These are phyloP conservation scores for Canis aureus DNA, from an alignment of 2,113 vertebrate species.

Conservation along the genomic window DNA sequence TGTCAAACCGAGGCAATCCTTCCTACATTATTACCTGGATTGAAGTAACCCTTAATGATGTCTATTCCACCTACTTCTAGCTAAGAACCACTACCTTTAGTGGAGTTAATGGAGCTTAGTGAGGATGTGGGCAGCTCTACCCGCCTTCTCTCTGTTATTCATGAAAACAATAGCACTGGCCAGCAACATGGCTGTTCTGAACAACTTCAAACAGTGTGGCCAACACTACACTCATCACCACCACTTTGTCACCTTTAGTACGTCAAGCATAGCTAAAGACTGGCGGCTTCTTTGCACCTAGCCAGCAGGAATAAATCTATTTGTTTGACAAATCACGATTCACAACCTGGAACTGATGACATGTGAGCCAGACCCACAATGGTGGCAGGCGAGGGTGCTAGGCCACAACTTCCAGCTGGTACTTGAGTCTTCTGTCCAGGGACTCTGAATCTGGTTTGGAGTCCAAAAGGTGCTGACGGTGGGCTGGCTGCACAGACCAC, in stretches of 20 bases:
- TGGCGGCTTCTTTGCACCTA: neutral
- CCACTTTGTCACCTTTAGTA: no score
- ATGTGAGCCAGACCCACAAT: neutral
- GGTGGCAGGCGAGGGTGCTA: accelerated
- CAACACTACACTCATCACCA: accelerated
- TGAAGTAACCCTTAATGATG: neutral
- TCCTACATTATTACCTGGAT: neutral
- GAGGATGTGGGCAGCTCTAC: neutral
- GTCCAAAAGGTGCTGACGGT: neutral
- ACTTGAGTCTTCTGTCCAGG: neutral
- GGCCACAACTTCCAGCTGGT: neutral
- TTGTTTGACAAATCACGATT: neutral
- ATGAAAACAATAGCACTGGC: accelerated
- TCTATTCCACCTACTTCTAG: neutral
- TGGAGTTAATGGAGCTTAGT: accelerated
- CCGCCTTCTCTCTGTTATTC: neutral
- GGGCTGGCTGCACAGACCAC: neutral
- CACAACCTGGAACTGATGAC: neutral
- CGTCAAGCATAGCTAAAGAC: neutral
- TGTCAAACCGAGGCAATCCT: neutral
- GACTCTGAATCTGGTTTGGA: neutral
- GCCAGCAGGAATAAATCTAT: neutral
- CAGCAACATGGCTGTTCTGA: neutral
- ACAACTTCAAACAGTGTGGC: accelerated
- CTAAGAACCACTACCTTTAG: neutral